phyloP scores from a whole-genome alignment of 1,140 invertebrate genomes.

The Euura lappo region DNA sequence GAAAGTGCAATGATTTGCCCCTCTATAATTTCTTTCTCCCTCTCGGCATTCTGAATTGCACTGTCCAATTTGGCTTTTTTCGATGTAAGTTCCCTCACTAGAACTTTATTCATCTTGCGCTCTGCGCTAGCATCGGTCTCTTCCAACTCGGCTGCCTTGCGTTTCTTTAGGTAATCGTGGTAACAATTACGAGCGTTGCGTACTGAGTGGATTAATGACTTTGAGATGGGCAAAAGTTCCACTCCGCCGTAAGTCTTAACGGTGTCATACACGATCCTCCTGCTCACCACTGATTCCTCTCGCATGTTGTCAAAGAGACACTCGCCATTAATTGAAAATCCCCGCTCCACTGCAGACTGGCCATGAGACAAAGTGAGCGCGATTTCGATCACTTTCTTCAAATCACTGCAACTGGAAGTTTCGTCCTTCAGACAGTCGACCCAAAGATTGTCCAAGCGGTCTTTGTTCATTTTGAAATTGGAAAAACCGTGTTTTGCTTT shows the following conservation, averaged over 20 bases:
- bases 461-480: constrained; percentile 9
- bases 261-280: constrained; percentile 1
- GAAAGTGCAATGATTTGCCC: background rate
- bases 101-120: constrained; percentile 6
- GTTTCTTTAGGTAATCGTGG: constrained; percentile 12
- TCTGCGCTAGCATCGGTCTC: background rate
- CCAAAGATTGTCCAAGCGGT: constrained; percentile 22
- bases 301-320: constrained; percentile 24
- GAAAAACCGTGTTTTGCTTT: constrained; percentile 18
- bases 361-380: constrained; percentile 22
- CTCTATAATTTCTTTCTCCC: background rate
- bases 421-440: constrained; percentile 7
- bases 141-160: constrained; percentile 1
- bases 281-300: constrained; percentile 14
- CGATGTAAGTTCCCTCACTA: background rate
- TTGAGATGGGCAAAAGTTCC: constrained; percentile 17
- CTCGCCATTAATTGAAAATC: constrained; percentile 22
- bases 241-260: constrained; percentile 15
- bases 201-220: constrained; percentile 11
- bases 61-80: background rate
- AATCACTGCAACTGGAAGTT: constrained; percentile 16
- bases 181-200: constrained; percentile 15
- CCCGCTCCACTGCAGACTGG: constrained; percentile 19
- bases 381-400: constrained; percentile 21
- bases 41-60: background rate